Evolutionary conservation across 2,888 invertebrate species (phyloP).

Genomic region (Pammene fasciana): DNA sequence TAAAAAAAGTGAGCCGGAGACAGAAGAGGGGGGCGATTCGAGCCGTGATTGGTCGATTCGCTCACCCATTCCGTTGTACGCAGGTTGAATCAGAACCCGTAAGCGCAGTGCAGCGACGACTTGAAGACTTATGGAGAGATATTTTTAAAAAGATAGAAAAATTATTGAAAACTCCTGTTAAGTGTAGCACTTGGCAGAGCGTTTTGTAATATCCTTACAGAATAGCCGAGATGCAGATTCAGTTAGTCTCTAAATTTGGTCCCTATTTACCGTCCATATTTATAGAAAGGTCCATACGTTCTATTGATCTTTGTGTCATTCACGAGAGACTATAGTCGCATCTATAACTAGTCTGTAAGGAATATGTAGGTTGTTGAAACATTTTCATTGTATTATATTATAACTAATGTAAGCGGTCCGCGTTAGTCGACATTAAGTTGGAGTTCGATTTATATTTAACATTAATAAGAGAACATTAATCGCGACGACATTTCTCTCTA

Average conservation of each 20-base stretch:
- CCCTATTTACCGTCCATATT: conserved; percentile 39
- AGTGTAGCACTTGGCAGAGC: conserved; percentile 13
- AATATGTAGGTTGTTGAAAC: conserved; percentile 40
- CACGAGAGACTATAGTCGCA: conserved; percentile 17
- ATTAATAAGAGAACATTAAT: conserved; percentile 41
- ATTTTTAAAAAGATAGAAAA: conserved; percentile 43
- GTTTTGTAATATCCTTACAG: conserved; percentile 32
- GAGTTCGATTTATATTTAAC: conserved; percentile 47
- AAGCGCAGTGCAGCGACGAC: conserved; percentile 41
- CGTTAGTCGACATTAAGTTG: conserved; percentile 50
- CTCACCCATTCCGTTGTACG: conserved; percentile 80
- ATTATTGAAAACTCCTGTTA: conserved; percentile 14
- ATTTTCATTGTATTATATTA: conserved; percentile 51
- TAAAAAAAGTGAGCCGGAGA: conserved; percentile 68
- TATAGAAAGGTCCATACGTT: conserved; percentile 29
- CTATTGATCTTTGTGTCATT: conserved; percentile 12
- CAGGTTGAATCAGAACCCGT: conserved; percentile 82
- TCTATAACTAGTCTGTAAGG: conserved; percentile 27
- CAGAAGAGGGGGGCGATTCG: conserved; percentile 78
- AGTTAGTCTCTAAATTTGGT: conserved; percentile 21
- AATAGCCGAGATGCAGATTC: conserved; percentile 18
- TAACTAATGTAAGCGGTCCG: conserved; percentile 51
- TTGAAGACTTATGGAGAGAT: conserved; percentile 40
- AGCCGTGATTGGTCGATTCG: conserved; percentile 70
- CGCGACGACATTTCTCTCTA: conserved; percentile 74